Percentiles rank a stretch among this genome's conserved stretches.
phyloP scores from a whole-genome alignment of 2,113 vertebrate species.

The Boulengeromyrus knoepffleri region DNA sequence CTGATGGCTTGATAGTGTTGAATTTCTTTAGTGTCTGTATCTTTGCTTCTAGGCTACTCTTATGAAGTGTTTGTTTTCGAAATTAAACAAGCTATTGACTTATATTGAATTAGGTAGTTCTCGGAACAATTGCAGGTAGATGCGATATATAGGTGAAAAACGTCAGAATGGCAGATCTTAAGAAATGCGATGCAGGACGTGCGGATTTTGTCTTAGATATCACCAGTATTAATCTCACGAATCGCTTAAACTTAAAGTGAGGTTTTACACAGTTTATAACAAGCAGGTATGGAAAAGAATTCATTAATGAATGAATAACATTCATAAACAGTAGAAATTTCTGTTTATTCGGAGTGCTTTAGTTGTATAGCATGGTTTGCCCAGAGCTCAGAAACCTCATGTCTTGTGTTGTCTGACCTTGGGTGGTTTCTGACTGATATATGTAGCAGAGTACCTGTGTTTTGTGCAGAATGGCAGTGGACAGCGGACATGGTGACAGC shows the following conservation, averaged over 20 bases:
- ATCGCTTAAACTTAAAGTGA: neutral
- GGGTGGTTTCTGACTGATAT: conserved; percentile 26
- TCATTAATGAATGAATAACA: neutral
- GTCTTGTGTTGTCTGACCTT: neutral
- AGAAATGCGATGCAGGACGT: neutral
- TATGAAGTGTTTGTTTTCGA: neutral
- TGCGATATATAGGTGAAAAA: neutral
- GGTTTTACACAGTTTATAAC: neutral
- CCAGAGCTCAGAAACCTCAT: neutral
- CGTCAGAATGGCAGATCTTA: neutral
- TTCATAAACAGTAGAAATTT: neutral
- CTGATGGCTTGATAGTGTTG: neutral
- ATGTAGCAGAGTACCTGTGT: conserved; percentile 71
- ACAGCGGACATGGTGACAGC: conserved; percentile 77
- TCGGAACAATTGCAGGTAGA: neutral
- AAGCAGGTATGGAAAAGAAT: neutral
- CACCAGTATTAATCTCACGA: neutral
- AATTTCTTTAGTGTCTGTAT: neutral
- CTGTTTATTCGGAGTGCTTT: neutral
- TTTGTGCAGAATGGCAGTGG: conserved; percentile 94
- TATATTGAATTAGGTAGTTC: neutral
- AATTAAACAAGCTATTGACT: neutral
- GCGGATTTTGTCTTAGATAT: neutral
- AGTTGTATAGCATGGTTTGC: neutral
- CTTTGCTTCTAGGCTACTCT: neutral